These are phyloP conservation scores for Maconellicoccus hirsutus DNA, from an alignment of 1,140 invertebrate genomes.

Conservation along the genomic window DNA sequence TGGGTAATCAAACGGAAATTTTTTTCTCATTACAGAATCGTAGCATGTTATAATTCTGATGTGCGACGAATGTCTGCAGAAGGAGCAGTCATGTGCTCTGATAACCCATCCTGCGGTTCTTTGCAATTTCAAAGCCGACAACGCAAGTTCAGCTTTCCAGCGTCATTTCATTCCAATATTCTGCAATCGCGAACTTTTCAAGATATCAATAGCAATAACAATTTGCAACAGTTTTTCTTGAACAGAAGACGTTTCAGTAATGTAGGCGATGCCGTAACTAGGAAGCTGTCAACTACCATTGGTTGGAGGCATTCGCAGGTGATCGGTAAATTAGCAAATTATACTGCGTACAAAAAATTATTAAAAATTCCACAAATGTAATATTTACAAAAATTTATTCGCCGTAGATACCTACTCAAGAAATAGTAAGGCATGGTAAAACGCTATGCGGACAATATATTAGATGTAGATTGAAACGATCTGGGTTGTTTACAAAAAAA, in stretches of 20 bases:
- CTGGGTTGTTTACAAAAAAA: constrained; percentile 52
- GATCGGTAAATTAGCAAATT: constrained; percentile 6
- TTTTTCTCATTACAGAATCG: constrained; percentile 12
- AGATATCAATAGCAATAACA: neutral
- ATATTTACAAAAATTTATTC: neutral
- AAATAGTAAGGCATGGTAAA: constrained; percentile 46
- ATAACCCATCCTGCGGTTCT: constrained; percentile 12
- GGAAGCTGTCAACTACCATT: constrained; percentile 57
- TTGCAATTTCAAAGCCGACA: constrained; percentile 22
- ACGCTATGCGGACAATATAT: constrained; percentile 53
- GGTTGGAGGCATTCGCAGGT: constrained; percentile 46
- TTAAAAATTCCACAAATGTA: neutral
- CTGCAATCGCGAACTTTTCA: constrained; percentile 25
- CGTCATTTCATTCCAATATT: constrained; percentile 37
- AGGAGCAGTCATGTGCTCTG: constrained; percentile 26
- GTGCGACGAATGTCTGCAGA: constrained; percentile 27
- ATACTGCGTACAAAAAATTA: constrained; percentile 18
- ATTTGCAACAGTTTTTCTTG: constrained; percentile 32
- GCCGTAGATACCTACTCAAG: constrained; percentile 38
- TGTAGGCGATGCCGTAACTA: constrained; percentile 52
- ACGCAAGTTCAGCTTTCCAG: constrained; percentile 45
- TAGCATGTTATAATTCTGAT: constrained; percentile 24
- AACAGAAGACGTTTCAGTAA: constrained; percentile 48
- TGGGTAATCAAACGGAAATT: neutral
- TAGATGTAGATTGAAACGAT: constrained; percentile 45